Percentiles rank a stretch among this genome's conserved stretches.
Evolutionary conservation across 2,888 invertebrate genomes (phyloP).

Genomic region (Tetragonula carbonaria): DNA sequence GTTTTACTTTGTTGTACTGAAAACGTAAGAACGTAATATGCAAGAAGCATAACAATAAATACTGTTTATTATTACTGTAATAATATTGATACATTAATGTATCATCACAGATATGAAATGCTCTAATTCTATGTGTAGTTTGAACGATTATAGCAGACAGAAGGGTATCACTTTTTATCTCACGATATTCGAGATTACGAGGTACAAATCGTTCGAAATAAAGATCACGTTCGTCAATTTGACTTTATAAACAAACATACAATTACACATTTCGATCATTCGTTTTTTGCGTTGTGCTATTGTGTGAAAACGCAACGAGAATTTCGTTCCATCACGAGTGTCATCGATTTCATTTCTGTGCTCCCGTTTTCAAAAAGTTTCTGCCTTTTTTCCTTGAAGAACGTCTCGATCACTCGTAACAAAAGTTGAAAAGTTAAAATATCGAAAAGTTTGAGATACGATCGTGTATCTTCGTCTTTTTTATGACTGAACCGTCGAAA

Average conservation of each 20-base stretch:
- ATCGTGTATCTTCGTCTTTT: conserved; percentile 26
- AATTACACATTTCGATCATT: conserved; percentile 44
- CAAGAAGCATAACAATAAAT: conserved; percentile 17
- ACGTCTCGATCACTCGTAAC: conserved; percentile 2
- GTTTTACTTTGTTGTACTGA: conserved; percentile 19
- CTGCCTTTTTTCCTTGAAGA: not conserved
- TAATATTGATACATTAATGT: not conserved
- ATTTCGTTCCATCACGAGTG: conserved; percentile 20
- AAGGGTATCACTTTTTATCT: conserved; percentile 31
- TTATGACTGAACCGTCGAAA: conserved; percentile 3
- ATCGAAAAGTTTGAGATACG: not conserved
- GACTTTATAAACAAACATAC: conserved; percentile 21
- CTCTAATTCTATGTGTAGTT: not conserved
- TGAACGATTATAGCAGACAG: conserved; percentile 9
- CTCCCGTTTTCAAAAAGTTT: not conserved
- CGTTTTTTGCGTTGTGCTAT: conserved; percentile 26
- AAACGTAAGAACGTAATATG: conserved; percentile 27
- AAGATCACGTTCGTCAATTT: conserved; percentile 22
- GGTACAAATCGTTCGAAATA: not conserved
- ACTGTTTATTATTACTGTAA: not conserved
- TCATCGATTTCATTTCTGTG: conserved; percentile 1
- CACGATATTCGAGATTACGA: conserved; percentile 35
- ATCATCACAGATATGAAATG: conserved; percentile 19
- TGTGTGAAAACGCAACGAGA: conserved; percentile 18
- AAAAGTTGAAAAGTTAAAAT: not conserved